Conservation (phyloP, 2,797 vertebrate genomes). For the Pampus argenteus region DNA sequence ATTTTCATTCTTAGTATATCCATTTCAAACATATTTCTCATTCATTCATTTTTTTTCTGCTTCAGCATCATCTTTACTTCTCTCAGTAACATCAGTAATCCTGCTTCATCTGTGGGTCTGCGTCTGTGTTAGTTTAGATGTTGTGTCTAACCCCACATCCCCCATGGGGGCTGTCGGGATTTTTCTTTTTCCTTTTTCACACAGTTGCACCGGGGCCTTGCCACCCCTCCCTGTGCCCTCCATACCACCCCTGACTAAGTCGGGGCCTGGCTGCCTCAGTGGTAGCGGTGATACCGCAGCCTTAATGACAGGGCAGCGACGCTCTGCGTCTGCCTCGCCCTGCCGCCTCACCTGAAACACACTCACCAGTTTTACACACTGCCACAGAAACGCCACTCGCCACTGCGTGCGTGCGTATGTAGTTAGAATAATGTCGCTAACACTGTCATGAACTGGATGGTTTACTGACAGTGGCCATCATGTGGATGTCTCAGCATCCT, state of each 20-base stretch:
- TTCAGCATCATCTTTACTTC: background rate
- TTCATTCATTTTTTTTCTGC: background rate
- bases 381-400: constrained; percentile 56
- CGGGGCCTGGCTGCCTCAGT: constrained; percentile 63
- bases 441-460: constrained; percentile 81
- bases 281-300: constrained; percentile 77
- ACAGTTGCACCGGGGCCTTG: constrained; percentile 16
- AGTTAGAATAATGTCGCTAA: constrained; percentile 77
- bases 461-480: constrained; percentile 81
- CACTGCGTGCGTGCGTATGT: constrained; percentile 61
- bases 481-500: constrained; percentile 79
- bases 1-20: background rate
- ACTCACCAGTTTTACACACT: constrained; percentile 72
- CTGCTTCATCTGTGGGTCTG: constrained; percentile 44
- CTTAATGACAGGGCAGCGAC: constrained; percentile 78
- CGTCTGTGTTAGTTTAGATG: constrained; percentile 63
- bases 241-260: constrained; percentile 82
- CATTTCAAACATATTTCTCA: constrained; percentile 22
- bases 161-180: constrained; percentile 32
- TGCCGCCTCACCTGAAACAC: constrained; percentile 82
- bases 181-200: constrained; percentile 41
- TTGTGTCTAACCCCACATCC: constrained; percentile 68
- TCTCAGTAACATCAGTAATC: constrained; percentile 25
- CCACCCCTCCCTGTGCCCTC: constrained; percentile 80
- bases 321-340: constrained; percentile 79